Conservation (phyloP, 2,113 vertebrate species). For the Platysteira castanea region DNA sequence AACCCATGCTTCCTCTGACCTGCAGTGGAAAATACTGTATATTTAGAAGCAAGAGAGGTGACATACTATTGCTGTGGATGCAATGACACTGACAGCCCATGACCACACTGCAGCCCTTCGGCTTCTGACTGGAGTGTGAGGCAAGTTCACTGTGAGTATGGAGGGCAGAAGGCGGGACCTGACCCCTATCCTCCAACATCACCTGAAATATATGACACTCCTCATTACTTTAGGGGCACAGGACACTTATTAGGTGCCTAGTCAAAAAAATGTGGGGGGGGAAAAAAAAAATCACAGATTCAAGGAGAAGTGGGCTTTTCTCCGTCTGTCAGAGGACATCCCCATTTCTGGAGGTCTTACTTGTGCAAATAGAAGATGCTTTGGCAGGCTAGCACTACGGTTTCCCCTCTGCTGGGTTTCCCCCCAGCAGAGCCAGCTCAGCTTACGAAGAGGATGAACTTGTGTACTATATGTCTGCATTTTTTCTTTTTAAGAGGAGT, state of each 20-base stretch:
- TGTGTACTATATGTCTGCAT: background rate
- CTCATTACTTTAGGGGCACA: background rate
- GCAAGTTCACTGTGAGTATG: background rate
- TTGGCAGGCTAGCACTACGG: background rate
- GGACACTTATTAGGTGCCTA: background rate
- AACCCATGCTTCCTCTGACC: background rate
- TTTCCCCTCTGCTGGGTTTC: background rate
- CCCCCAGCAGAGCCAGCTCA: background rate
- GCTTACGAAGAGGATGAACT: background rate
- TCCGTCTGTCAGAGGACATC: background rate
- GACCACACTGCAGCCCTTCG: fast-evolving
- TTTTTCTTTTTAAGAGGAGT: background rate
- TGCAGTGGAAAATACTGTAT: background rate
- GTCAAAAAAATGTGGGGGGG: background rate
- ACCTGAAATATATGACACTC: background rate
- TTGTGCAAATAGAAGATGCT: background rate
- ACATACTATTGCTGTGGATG: background rate
- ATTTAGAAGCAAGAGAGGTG: background rate
- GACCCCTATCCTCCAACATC: background rate
- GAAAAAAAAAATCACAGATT: background rate
- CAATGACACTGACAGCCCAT: background rate
- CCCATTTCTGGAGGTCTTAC: background rate
- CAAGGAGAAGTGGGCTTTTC: background rate
- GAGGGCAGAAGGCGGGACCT: background rate
- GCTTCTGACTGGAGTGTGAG: background rate